Percentiles rank a stretch among this genome's conserved stretches.
Evolutionary conservation across 2,797 vertebrate species (phyloP).

Genomic region (Erithacus rubecula): DNA sequence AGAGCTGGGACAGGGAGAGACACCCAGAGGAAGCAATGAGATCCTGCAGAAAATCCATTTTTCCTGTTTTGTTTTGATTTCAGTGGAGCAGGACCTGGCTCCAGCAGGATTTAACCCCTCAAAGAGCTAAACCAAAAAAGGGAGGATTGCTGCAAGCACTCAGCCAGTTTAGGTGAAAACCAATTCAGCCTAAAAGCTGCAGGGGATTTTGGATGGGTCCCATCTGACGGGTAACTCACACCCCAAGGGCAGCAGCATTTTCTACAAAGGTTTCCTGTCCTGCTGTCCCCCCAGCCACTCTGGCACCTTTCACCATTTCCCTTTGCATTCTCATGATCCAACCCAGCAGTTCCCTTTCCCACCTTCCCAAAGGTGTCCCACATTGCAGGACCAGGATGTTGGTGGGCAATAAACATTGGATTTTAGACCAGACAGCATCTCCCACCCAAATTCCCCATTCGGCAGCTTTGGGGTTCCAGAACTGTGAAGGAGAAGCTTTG

Average conservation of each 20-base stretch:
- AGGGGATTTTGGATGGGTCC: background rate
- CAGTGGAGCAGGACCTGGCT: background rate
- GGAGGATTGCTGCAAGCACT: background rate
- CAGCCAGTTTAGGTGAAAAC: background rate
- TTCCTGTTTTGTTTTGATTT: background rate
- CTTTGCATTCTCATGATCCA: background rate
- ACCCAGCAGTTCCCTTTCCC: background rate
- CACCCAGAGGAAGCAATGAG: background rate
- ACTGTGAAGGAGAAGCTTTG: rapidly evolving
- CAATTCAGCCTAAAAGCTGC: background rate
- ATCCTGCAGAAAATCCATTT: background rate
- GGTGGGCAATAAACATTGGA: background rate
- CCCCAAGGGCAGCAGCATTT: background rate
- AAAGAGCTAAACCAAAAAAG: background rate
- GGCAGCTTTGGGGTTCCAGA: background rate
- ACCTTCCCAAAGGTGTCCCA: background rate
- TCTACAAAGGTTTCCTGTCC: background rate
- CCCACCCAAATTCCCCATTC: background rate
- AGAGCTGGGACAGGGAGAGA: background rate
- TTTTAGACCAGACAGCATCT: background rate
- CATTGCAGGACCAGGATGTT: background rate
- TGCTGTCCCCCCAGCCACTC: background rate
- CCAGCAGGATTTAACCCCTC: background rate
- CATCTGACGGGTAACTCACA: background rate
- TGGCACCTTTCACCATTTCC: background rate